Evolutionary conservation across 2,888 invertebrate genomes (phyloP), one percentile per base, ranked within the genome.

Genomic region (Cheilosia scutellata): DNA sequence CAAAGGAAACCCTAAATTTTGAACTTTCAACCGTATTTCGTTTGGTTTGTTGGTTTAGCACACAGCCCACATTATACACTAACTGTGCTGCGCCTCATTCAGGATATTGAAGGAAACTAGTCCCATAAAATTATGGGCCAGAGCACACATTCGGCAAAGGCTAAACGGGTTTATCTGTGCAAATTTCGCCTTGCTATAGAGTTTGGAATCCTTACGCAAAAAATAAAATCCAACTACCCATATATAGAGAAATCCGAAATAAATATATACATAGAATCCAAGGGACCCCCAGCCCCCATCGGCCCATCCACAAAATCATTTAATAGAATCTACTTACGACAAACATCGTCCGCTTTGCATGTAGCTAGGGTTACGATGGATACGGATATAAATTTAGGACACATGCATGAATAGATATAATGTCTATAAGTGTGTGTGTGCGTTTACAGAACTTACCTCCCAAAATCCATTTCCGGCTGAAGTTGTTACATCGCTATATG

Each of bases 381-480:
- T 33, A 11, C 9, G 60, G 7, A 27, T 27, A 29, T 29, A 51
- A 27, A 27, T 74, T 74, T 66, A 74, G 75, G 63, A 75, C 27
- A 53, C 40, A 70, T 53, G 40, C 63, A 71, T 33, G 37, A 40
- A 42, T 70, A 55, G 37, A 62, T 20, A 29, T 31, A 13, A 25
- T 44, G 33, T 44, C 20, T 29, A 13, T 40, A 5, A 1, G 11
- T 53, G 29, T 55, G 20, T 53, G 49, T 62, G 29, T 25, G 33
- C 9, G 9, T 5, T 16, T 11, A 55, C 16, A 75, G 25, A 68
- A 88, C 91, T 93, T 93, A 96, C 96, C 95, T 97, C 97, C 97
- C 97, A 98, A 92, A 96, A 97, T 88, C 97, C 96, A 91, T 94
- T 94, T 87, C 95, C 96, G 87, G 94, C 94, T 55, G 95, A 94